These are phyloP conservation scores for Nasonovia ribisnigri DNA, from an alignment of 2,888 invertebrate species.

Conservation along the genomic window DNA sequence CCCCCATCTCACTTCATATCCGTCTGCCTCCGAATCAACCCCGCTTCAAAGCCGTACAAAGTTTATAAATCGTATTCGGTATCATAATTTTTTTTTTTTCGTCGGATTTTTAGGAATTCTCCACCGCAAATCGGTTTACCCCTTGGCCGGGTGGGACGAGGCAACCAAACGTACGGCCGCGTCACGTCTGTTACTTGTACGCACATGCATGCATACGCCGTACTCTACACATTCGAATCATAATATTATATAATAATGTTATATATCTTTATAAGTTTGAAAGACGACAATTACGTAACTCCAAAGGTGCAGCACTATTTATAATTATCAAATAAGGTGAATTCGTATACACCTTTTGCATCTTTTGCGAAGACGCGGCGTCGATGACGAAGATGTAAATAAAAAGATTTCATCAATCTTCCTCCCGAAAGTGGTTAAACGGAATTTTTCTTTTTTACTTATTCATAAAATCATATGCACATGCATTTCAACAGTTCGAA, in stretches of 20 bases:
- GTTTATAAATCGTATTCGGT: slow-evolving; percentile 28
- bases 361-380: background rate
- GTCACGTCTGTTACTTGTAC: background rate
- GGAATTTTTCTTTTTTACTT: background rate
- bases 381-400: background rate
- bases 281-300: background rate
- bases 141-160: background rate
- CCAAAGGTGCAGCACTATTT: background rate
- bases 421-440: background rate
- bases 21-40: background rate
- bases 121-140: background rate
- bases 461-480: background rate
- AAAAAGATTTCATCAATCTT: background rate
- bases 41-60: slow-evolving; percentile 24
- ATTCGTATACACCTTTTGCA: background rate
- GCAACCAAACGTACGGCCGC: slow-evolving; percentile 37
- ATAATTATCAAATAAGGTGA: background rate
- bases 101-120: background rate
- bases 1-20: background rate
- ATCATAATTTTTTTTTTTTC: background rate
- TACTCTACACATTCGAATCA: background rate
- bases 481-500: background rate
- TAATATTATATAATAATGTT: background rate
- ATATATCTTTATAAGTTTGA: background rate
- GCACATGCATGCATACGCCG: background rate